These are phyloP conservation scores for Mergus octosetaceus DNA, from an alignment of 2,797 vertebrate species.

Conservation along the genomic window DNA sequence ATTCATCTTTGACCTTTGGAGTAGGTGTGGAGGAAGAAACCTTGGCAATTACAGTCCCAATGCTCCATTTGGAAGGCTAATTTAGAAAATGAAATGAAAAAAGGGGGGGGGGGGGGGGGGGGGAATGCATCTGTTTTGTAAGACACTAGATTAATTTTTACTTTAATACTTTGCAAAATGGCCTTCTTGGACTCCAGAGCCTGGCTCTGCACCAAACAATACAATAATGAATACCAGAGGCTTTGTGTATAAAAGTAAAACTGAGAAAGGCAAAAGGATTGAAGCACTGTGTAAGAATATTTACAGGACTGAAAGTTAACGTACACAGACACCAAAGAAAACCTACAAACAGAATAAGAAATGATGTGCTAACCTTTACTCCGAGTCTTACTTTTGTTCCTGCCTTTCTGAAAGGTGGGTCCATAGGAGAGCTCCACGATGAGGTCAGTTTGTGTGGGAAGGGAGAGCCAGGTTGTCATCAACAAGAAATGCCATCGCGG, in stretches of 20 bases:
- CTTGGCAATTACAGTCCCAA: neutral
- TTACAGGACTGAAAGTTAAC: neutral
- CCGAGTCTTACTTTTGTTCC: neutral
- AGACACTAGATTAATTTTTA: neutral
- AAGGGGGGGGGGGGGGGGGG: rapidly evolving
- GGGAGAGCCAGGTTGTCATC: neutral
- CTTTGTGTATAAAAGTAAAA: neutral
- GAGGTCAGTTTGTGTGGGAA: neutral
- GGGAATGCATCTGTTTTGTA: neutral
- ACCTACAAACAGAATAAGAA: neutral
- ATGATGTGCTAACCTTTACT: slow-evolving; percentile 1
- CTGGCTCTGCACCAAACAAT: neutral
- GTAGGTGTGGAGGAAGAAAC: neutral
- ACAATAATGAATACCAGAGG: neutral
- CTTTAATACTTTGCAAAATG: neutral
- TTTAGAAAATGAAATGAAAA: neutral
- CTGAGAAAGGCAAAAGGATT: neutral
- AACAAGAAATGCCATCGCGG: neutral
- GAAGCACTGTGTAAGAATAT: neutral
- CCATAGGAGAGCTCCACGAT: neutral
- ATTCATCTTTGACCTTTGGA: neutral
- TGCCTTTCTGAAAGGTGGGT: neutral
- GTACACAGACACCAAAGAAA: neutral
- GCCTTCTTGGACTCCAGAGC: neutral
- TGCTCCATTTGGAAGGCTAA: neutral